Percentiles rank a stretch among this genome's conserved stretches.
Conservation (phyloP, 2,888 invertebrate species). For the Lycocerus yunnanus region DNA sequence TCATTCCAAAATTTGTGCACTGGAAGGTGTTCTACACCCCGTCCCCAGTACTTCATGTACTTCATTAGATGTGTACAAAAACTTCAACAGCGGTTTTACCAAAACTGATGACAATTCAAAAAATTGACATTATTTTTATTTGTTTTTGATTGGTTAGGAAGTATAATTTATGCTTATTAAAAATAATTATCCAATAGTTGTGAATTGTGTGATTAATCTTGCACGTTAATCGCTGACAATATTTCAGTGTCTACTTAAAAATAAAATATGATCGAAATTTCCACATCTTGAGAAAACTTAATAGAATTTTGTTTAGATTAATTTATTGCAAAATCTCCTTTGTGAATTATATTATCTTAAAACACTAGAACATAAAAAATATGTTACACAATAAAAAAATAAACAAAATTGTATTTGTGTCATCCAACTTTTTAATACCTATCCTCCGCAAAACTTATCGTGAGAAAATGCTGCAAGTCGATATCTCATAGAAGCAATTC, state of each 20-base stretch:
- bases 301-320: not conserved
- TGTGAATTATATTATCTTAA: not conserved
- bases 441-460: not conserved
- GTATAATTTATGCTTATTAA: no score
- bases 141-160: no score
- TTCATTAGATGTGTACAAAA: no score
- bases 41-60: no score
- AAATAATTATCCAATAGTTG: no score
- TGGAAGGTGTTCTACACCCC: no score
- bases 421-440: not conserved
- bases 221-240: not conserved
- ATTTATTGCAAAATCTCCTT: not conserved
- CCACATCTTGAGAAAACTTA: not conserved
- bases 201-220: not conserved
- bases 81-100: no score
- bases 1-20: no score
- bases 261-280: not conserved
- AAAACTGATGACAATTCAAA: no score
- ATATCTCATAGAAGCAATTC: not conserved
- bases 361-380: not conserved
- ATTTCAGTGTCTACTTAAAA: not conserved
- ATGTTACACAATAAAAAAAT: not conserved
- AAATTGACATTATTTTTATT: no score
- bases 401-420: not conserved
- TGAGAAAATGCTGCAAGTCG: not conserved